Conservation (phyloP, 2,888 invertebrate species). For the Deilephila porcellus region DNA sequence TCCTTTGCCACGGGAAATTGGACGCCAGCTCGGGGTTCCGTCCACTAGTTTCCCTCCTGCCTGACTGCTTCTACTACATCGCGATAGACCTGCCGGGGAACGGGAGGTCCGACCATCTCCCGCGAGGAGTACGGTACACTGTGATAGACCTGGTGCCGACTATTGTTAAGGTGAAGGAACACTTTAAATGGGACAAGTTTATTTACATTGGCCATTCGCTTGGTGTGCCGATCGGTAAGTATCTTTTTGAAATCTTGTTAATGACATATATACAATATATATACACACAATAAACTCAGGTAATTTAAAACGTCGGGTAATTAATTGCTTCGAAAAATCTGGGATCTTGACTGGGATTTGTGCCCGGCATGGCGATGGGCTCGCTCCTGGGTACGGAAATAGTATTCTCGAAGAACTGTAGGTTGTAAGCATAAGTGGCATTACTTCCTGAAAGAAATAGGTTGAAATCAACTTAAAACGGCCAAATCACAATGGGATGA, state of each 20-base stretch:
- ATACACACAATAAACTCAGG: too few relatives aligned
- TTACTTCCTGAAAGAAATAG: too few relatives aligned
- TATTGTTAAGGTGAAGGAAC: constrained; percentile 51
- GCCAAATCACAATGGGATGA: too few relatives aligned
- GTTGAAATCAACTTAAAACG: too few relatives aligned
- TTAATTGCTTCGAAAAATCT: too few relatives aligned
- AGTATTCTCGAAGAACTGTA: too few relatives aligned
- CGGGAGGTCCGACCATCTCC: constrained; percentile 83
- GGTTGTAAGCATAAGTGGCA: too few relatives aligned
- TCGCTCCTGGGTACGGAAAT: too few relatives aligned
- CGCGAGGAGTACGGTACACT: constrained; percentile 60
- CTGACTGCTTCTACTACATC: constrained; percentile 67
- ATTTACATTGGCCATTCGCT: constrained; percentile 70
- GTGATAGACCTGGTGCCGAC: constrained; percentile 60
- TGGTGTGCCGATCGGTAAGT: constrained; percentile 65
- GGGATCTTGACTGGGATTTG: neutral
- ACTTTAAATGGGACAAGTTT: constrained; percentile 66
- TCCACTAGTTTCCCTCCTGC: constrained; percentile 79
- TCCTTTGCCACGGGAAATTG: constrained; percentile 85
- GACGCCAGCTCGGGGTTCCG: constrained; percentile 86
- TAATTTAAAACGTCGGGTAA: too few relatives aligned
- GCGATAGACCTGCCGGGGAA: constrained; percentile 85
- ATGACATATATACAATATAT: too few relatives aligned
- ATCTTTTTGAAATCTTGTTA: neutral
- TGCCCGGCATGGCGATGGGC: too few relatives aligned